phyloP scores from a whole-genome alignment of 1,140 invertebrate genomes.

The Eulimnadia texana region DNA sequence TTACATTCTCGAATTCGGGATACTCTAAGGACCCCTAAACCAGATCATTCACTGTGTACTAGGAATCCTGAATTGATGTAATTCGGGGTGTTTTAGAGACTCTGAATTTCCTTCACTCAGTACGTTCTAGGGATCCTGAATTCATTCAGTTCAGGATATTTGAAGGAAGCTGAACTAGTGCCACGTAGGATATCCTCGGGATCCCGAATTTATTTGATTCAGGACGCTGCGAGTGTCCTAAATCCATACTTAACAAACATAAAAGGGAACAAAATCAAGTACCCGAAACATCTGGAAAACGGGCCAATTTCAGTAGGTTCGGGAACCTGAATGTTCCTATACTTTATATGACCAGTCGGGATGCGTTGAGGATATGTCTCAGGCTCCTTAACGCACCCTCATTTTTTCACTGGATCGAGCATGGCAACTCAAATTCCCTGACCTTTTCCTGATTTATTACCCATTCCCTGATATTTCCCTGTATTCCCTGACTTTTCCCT shows the following conservation, averaged over 20 bases:
- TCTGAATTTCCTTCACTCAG: background rate
- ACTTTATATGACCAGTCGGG: background rate
- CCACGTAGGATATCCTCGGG: background rate
- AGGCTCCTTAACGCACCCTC: background rate
- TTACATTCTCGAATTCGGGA: too few relatives aligned
- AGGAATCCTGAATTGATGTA: background rate
- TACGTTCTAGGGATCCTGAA: background rate
- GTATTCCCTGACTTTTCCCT: too few relatives aligned
- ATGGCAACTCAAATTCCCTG: too few relatives aligned
- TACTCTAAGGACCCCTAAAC: too few relatives aligned
- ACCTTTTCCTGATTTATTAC: too few relatives aligned
- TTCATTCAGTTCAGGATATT: background rate
- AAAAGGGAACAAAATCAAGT: too few relatives aligned
- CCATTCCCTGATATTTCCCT: too few relatives aligned
- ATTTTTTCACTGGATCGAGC: background rate
- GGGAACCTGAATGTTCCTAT: background rate
- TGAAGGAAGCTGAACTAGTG: background rate
- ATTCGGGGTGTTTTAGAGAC: background rate
- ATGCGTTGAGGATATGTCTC: background rate
- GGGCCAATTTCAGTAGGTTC: background rate
- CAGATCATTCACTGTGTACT: too few relatives aligned
- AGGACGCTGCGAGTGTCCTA: background rate
- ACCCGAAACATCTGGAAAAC: background rate
- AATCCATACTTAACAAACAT: background rate
- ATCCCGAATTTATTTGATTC: background rate